phyloP scores from a whole-genome alignment of 2,888 invertebrate species.

The Machimus atricapillus region DNA sequence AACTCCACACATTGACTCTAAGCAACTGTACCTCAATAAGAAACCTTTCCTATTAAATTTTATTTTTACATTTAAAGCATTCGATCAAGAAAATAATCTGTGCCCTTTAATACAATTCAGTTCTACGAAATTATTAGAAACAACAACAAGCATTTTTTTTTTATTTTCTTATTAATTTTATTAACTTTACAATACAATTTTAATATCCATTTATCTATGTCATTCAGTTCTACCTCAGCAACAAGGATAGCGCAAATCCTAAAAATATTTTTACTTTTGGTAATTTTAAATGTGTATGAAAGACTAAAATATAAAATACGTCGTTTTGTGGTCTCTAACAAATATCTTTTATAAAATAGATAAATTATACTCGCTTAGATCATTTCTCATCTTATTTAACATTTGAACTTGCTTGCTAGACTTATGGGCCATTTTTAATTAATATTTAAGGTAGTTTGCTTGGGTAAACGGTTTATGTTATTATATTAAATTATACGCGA shows the following conservation, averaged over 20 bases:
- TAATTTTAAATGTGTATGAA: neutral
- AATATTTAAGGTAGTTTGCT: neutral
- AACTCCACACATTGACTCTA: too few relatives aligned
- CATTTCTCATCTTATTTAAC: neutral
- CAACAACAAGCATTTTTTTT: neutral
- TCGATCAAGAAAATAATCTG: too few relatives aligned
- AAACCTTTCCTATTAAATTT: too few relatives aligned
- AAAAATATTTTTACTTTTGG: neutral
- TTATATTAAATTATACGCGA: neutral
- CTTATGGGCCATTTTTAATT: neutral
- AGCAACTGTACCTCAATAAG: too few relatives aligned
- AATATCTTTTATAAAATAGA: slow-evolving; percentile 5
- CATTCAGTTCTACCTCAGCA: neutral
- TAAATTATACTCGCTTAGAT: neutral
- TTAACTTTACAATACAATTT: slow-evolving; percentile 36
- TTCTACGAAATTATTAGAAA: too few relatives aligned
- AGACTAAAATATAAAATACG: slow-evolving; percentile 3
- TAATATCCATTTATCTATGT: slow-evolving; percentile 31
- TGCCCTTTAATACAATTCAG: too few relatives aligned
- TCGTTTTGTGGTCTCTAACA: neutral
- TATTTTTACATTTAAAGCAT: too few relatives aligned
- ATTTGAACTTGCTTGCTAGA: neutral
- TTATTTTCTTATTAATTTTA: slow-evolving; percentile 18
- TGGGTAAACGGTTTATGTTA: neutral
- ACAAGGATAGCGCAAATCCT: slow-evolving; percentile 14